Percentiles rank a stretch among this genome's conserved stretches.
These are phyloP conservation scores for Scyliorhinus canicula DNA, from an alignment of 2,797 vertebrate species.

Conservation along the genomic window DNA sequence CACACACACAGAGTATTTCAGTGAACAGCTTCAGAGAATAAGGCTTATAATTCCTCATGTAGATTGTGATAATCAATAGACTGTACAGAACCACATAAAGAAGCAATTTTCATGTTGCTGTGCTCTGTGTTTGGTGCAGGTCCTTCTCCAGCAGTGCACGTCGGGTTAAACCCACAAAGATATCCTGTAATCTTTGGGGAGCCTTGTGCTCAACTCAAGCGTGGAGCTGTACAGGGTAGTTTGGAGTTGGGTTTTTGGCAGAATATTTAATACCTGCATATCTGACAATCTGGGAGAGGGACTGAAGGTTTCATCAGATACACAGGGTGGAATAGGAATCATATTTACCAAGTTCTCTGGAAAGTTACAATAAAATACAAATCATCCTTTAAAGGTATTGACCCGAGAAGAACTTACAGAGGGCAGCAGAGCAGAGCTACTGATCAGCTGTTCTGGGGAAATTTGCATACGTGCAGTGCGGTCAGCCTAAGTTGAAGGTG, in stretches of 20 bases:
- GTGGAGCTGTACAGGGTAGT: not conserved
- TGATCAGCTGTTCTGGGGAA: too few relatives aligned
- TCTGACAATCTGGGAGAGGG: not conserved
- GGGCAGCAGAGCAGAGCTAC: too few relatives aligned
- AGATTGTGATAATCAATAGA: not conserved
- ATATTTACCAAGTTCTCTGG: not conserved
- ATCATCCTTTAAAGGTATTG: not conserved
- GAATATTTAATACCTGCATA: not conserved
- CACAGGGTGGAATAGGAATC: not conserved
- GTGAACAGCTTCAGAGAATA: not conserved
- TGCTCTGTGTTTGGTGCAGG: not conserved
- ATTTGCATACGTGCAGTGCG: too few relatives aligned
- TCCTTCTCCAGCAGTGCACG: not conserved
- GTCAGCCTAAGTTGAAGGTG: too few relatives aligned
- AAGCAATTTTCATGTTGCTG: not conserved
- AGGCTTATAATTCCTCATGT: not conserved
- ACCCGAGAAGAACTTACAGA: too few relatives aligned
- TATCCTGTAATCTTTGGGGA: not conserved
- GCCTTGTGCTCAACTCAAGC: not conserved
- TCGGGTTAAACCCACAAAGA: not conserved
- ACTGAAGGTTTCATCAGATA: not conserved
- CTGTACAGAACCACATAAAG: not conserved
- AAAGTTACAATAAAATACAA: not conserved
- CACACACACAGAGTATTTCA: not conserved
- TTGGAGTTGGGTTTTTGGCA: not conserved